These are phyloP conservation scores for Lacanobia oleracea DNA, from an alignment of 2,888 invertebrate species.

Conservation along the genomic window DNA sequence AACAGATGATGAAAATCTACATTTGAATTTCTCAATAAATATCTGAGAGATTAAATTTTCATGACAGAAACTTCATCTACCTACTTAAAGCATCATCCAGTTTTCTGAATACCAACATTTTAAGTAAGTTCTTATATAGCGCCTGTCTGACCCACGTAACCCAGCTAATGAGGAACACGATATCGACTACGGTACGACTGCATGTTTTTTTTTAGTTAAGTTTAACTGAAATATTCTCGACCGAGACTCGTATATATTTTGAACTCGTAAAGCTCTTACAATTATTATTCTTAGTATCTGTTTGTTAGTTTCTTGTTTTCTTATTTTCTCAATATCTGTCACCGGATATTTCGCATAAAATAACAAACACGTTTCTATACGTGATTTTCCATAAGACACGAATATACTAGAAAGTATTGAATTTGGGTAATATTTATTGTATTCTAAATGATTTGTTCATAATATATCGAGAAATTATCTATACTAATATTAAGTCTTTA, in stretches of 20 bases:
- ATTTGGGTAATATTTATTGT: too few relatives aligned
- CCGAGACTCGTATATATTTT: not conserved
- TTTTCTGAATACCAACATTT: not conserved
- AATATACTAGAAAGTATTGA: too few relatives aligned
- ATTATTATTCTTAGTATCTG: not conserved
- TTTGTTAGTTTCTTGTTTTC: too few relatives aligned
- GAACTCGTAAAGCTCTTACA: not conserved
- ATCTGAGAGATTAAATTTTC: slow-evolving; percentile 7
- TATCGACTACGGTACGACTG: not conserved
- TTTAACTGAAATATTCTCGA: not conserved
- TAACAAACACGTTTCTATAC: too few relatives aligned
- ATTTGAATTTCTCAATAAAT: not conserved
- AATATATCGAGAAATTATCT: too few relatives aligned
- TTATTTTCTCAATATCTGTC: too few relatives aligned
- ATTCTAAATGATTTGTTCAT: too few relatives aligned
- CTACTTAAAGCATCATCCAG: not conserved
- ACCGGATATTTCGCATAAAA: too few relatives aligned
- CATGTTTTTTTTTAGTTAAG: not conserved
- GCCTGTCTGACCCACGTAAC: not conserved
- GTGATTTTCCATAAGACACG: too few relatives aligned
- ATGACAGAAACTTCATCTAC: not conserved
- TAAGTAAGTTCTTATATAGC: not conserved
- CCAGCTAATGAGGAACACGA: not conserved
- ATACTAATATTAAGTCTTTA: too few relatives aligned
- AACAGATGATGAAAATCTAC: slow-evolving; percentile 1